Evolutionary conservation across 2,797 vertebrate genomes (phyloP), one percentile per base, ranked within the genome.

Genomic region (Sebastolobus altivelis): DNA sequence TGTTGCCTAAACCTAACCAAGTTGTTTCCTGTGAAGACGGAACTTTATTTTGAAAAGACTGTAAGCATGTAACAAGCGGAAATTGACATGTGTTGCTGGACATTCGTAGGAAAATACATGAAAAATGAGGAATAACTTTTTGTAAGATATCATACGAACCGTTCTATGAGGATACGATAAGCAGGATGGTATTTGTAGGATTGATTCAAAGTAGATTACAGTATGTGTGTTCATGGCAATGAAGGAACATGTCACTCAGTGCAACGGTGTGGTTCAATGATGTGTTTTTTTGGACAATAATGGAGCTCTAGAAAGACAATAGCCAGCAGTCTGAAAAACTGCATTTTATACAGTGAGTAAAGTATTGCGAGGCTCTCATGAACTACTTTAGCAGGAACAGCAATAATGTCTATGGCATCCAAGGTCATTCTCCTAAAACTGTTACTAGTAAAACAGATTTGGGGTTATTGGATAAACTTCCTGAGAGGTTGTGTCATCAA

Each of bases 391-490:
- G 70, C 78, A 83, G 80, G 75, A 79, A 54, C n/a, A 14, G 29
- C 68, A 85, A 56, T 80, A 81, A 84, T 67, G 58, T 55, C 77
- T 55, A 29, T 63, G 35, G 67, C 55, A 82, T 74, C 75, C 69
- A 84, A 75, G 85, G 80, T 84, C 82, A 76, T 72, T 86, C 61
- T 79, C 18, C 72, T 81, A 65, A 82, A 87, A 70, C 40, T 83
- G 55, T 82, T 82, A 89, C 81, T 74, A 59, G 56, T 86, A 71
- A 84, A 90, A 88, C 82, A 86, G 81, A 87, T 65, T 46, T 27
- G 4, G 72, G 31, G 65, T 86, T 63, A 72, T 69, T 85, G 85
- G 72, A 77, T 83, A 85, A 86, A 80, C 73, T 70, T 86, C 71
- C 71, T 29, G 46, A 88, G 46, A 88, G 72, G 75, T 49, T 54